Base-by-base conservation (phyloP, 2,113 vertebrate species). In the Thomomys bottae region DNA sequence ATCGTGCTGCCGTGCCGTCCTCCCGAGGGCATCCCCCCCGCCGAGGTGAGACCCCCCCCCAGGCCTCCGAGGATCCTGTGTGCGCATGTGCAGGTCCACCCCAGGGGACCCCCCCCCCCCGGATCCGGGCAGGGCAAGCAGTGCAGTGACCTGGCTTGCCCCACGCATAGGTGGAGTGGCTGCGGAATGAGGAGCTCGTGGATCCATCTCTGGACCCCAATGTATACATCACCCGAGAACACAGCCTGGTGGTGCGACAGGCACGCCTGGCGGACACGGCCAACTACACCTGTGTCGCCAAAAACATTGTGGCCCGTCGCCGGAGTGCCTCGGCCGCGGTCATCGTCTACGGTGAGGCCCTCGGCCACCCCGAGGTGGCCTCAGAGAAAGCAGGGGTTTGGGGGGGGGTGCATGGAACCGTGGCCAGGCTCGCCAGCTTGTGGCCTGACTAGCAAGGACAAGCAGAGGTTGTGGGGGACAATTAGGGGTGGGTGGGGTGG, bases 201-300 rank as follows among this genome's bases (percentile, higher is more conserved):
- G 99, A 99, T 97, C 99, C 99, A 0, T 97, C 94, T 26, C 96
- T 98, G 90, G 99, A 99, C 70, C 97, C 99, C 97, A 99, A 99
- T 6, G 98, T 99, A 96, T 99, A 99, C 71, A 98, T 99, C 97
- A 99, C 99, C 0, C 96, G 98, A 2, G 99, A 99, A 96, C 98
- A 99, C 96, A 99, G 99, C 97, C 98, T 99, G 87, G 98, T 99
- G 97, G 98, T 99, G 97, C 98, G 98, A 87, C 99, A 99, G 94
- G 99, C 99, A 40, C 99, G 99, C 15, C 98, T 99, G 96, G 99
- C 98, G 0, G 99, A 99, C 98, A 99, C 99, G 0, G 99, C 98
- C 97, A 99, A 99, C 98, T 99, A 99, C 97, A 99, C 99, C 70
- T 99, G 99, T 0, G 98, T 99, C 97, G 99, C 99, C 96, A 99